Conservation (phyloP, 2,888 invertebrate species). For the Sycophila texana region DNA sequence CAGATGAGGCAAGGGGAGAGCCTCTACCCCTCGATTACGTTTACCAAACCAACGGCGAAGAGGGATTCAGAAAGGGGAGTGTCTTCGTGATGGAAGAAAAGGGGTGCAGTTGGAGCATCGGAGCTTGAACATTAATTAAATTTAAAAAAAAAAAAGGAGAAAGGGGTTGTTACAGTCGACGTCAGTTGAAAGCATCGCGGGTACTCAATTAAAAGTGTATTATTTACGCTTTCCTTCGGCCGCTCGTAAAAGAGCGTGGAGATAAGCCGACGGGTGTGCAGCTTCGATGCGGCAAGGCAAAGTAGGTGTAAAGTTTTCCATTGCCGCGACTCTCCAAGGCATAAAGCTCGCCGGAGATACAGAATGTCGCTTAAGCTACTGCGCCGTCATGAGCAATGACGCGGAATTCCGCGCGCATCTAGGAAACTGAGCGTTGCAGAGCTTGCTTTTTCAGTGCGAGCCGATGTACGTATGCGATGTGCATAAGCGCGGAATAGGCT, state of each 20-base stretch:
- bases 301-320: conserved; percentile 32
- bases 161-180: no score
- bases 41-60: no score
- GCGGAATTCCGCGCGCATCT: conserved; percentile 68
- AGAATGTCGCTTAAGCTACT: conserved; percentile 69
- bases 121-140: no score
- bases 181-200: not conserved
- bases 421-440: conserved; percentile 60
- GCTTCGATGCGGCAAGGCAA: not conserved
- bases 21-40: no score
- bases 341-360: conserved; percentile 64
- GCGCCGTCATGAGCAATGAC: conserved; percentile 66
- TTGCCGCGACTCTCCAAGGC: conserved; percentile 56
- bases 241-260: no score
- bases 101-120: no score
- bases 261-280: not conserved
- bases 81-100: no score
- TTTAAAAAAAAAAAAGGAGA: no score
- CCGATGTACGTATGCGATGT: not conserved
- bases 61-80: no score
- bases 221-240: not conserved
- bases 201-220: conserved; percentile 4
- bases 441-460: not conserved
- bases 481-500: not conserved
- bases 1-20: no score